These are phyloP conservation scores for Silurus asotus DNA, from an alignment of 2,113 vertebrate species.

Conservation along the genomic window DNA sequence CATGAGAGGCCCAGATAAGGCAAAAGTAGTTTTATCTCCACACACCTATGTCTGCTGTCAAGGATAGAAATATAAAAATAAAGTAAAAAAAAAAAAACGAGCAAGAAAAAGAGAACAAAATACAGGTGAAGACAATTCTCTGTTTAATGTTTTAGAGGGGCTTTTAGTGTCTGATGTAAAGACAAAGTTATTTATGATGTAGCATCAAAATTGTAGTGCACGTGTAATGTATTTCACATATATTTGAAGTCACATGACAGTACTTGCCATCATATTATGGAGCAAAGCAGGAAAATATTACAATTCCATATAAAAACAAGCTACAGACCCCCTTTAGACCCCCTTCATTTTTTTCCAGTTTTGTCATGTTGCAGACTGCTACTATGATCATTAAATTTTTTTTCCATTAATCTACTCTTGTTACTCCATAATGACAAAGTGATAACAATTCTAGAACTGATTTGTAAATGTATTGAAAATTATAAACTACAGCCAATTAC, in stretches of 20 bases:
- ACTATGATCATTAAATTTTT: too few relatives aligned
- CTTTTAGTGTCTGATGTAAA: slow-evolving; percentile 30
- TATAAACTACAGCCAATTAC: too few relatives aligned
- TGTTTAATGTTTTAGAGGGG: slow-evolving; percentile 16
- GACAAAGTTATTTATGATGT: slow-evolving; percentile 2
- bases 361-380: too few relatives aligned
- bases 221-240: background rate
- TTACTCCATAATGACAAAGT: too few relatives aligned
- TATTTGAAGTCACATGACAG: background rate
- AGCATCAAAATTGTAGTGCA: background rate
- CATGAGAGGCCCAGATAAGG: slow-evolving; percentile 60
- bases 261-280: background rate
- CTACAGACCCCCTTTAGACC: too few relatives aligned
- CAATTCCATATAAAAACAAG: too few relatives aligned
- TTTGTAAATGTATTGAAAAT: too few relatives aligned
- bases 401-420: too few relatives aligned
- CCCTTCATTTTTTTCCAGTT: too few relatives aligned
- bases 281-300: too few relatives aligned
- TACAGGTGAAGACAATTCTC: background rate
- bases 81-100: background rate
- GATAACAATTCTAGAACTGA: too few relatives aligned
- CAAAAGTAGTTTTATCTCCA: slow-evolving; percentile 49
- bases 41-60: slow-evolving; percentile 46
- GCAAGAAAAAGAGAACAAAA: background rate
- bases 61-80: slow-evolving; percentile 47